These are phyloP conservation scores for Geophilus truncorum DNA, from an alignment of 2,888 invertebrate genomes.

Conservation along the genomic window DNA sequence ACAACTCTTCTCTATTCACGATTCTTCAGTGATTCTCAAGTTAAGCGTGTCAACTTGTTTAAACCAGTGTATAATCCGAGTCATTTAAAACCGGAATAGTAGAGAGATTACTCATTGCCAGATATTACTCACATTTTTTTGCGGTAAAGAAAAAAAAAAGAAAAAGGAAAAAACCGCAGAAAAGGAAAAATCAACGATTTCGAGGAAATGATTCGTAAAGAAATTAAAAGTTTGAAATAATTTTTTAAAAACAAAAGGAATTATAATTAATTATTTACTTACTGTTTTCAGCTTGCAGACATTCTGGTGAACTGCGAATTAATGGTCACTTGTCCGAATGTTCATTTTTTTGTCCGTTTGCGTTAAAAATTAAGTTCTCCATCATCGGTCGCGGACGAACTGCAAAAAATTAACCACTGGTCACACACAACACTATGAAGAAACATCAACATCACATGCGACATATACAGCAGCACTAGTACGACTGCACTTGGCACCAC, in stretches of 20 bases:
- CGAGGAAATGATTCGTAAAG: background rate
- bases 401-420: slow-evolving; percentile 12
- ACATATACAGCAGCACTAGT: slow-evolving; percentile 1
- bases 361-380: background rate
- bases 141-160: background rate
- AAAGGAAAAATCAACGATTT: no score
- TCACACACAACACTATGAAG: background rate
- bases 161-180: background rate
- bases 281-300: background rate
- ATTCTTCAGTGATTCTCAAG: background rate
- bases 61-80: background rate
- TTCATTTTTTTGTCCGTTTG: background rate
- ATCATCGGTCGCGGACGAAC: background rate
- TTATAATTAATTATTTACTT: background rate
- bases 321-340: background rate
- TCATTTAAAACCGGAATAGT: slow-evolving; percentile 1
- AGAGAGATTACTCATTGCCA: background rate
- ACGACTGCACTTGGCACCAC: slow-evolving; percentile 3
- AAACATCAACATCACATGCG: slow-evolving; percentile 11
- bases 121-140: background rate
- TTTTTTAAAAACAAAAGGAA: no score
- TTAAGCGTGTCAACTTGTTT: background rate
- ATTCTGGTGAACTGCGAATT: background rate
- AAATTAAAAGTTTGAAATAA: background rate
- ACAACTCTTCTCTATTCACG: background rate